Evolutionary conservation across 2,797 vertebrate genomes (phyloP).

Genomic region (Astyanax mexicanus): DNA sequence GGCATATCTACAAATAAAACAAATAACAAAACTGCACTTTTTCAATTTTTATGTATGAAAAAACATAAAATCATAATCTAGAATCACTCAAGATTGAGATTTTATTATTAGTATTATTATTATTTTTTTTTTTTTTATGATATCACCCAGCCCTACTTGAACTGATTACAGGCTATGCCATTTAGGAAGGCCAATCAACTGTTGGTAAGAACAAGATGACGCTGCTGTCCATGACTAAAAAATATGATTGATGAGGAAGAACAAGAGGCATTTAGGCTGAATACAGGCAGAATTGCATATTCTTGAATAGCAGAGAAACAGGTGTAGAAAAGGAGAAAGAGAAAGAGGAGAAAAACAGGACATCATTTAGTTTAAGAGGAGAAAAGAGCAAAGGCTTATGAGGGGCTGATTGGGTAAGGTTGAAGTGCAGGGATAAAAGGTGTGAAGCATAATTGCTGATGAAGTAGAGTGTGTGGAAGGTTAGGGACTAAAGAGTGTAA

Average conservation of each 20-base stretch:
- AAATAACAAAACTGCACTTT: too few relatives aligned
- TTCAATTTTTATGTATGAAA: too few relatives aligned
- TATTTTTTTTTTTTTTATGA: too few relatives aligned
- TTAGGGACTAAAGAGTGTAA: conserved; percentile 28
- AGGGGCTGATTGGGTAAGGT: conserved; percentile 23
- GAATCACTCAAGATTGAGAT: too few relatives aligned
- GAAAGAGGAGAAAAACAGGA: background rate
- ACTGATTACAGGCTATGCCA: background rate
- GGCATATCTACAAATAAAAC: too few relatives aligned
- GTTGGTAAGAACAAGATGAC: background rate
- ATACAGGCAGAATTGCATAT: conserved; percentile 30
- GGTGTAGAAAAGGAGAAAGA: conserved; percentile 9
- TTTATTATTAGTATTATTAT: too few relatives aligned
- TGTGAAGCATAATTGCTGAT: conserved; percentile 9
- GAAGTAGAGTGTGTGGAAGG: conserved; percentile 6
- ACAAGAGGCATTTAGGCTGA: conserved; percentile 39
- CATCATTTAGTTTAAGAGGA: conserved; percentile 29
- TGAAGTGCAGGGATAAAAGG: conserved; percentile 27
- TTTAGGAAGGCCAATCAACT: background rate
- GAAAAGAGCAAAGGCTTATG: conserved; percentile 14
- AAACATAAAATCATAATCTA: too few relatives aligned
- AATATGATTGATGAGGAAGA: conserved; percentile 42
- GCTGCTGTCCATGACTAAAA: conserved; percentile 19
- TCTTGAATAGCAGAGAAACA: conserved; percentile 13
- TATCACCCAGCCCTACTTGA: too few relatives aligned